Percentiles rank a stretch among this genome's conserved stretches.
phyloP scores from a whole-genome alignment of 2,888 invertebrate species.

The Nymphalis polychloros region DNA sequence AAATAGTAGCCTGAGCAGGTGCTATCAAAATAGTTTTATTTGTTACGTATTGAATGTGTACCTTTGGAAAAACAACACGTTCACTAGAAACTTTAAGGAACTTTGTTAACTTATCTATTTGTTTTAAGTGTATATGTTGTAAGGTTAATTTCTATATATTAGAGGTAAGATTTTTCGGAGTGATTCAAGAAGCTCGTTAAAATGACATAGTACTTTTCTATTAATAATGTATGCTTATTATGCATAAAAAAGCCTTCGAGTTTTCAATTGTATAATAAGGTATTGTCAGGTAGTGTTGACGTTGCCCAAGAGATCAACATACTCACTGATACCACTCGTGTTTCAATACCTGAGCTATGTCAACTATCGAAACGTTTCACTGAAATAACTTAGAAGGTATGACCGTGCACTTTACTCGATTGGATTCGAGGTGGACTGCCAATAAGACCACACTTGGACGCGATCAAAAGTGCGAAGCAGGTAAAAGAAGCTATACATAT shows the following conservation, averaged over 20 bases:
- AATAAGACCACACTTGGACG: conserved; percentile 50
- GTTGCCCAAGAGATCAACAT: conserved; percentile 24
- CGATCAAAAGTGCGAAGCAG: conserved; percentile 37
- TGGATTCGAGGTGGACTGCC: conserved; percentile 69
- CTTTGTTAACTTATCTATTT: conserved; percentile 11
- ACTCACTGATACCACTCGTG: conserved; percentile 11
- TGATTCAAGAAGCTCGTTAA: no score
- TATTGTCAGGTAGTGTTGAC: background rate
- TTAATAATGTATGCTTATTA: background rate
- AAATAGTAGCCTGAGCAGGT: conserved; percentile 47
- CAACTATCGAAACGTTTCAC: conserved; percentile 73
- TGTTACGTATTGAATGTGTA: conserved; percentile 33
- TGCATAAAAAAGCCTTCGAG: background rate
- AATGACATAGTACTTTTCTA: background rate
- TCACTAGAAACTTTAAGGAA: conserved; percentile 7
- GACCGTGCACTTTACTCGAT: conserved; percentile 74
- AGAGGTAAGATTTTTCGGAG: no score
- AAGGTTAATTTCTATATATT: background rate
- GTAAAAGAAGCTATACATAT: conserved; percentile 13
- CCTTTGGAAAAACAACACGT: conserved; percentile 19
- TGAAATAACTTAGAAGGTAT: conserved; percentile 64
- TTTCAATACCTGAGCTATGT: conserved; percentile 49
- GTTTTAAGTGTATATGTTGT: background rate
- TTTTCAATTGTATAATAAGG: background rate
- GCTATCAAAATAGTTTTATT: conserved; percentile 41